phyloP scores from a whole-genome alignment of 2,888 invertebrate species.

The Thelaira solivaga region DNA sequence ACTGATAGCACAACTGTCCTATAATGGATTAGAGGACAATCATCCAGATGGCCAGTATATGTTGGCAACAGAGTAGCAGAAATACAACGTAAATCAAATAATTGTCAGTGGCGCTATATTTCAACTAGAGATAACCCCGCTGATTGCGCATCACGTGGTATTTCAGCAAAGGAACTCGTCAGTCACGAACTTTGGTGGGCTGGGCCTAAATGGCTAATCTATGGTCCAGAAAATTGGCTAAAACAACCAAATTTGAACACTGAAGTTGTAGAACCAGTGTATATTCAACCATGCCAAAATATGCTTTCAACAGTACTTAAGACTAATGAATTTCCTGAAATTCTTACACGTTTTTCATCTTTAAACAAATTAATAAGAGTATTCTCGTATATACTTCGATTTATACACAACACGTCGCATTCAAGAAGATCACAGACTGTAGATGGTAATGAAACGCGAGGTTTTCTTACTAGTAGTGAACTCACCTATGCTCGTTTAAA shows the following conservation, averaged over 20 bases:
- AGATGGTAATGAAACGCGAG: background rate
- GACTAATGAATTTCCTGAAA: background rate
- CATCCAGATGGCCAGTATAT: too few species aligned
- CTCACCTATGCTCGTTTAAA: background rate
- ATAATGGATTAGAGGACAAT: too few species aligned
- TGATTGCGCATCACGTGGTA: constrained; percentile 60
- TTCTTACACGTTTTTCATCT: background rate
- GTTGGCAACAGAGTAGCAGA: background rate
- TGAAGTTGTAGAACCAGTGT: background rate
- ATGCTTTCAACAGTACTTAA: background rate
- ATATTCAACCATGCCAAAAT: too few species aligned
- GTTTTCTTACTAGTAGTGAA: background rate
- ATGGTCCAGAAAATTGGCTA: background rate
- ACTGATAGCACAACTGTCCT: too few species aligned
- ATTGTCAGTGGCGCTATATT: background rate
- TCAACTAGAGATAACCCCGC: constrained; percentile 58
- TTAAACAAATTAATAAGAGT: background rate
- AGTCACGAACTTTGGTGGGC: background rate
- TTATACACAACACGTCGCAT: background rate
- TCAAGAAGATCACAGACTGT: background rate
- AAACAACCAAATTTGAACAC: background rate
- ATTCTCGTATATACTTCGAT: background rate
- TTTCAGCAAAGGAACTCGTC: background rate
- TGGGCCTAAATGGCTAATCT: background rate
- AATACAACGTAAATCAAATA: background rate